These are phyloP conservation scores for Caenorhabditis imperialis DNA, from an alignment of 2,888 invertebrate genomes.

Conservation along the genomic window DNA sequence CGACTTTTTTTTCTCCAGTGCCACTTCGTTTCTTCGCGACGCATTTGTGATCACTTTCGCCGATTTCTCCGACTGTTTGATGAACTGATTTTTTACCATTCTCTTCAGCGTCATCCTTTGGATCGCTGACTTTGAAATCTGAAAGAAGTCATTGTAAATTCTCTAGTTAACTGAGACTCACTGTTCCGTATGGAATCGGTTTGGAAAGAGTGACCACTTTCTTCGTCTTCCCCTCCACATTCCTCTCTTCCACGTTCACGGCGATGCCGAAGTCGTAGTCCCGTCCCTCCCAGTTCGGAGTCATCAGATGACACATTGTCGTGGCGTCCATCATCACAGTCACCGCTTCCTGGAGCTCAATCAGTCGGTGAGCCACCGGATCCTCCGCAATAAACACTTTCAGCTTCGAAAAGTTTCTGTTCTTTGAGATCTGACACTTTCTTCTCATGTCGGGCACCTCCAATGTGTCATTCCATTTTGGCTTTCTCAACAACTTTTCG, in stretches of 20 bases:
- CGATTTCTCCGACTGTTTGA: not conserved
- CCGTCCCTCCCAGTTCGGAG: constrained; percentile 32
- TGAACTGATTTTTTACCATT: constrained; percentile 12
- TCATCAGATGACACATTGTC: constrained; percentile 35
- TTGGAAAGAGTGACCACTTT: constrained; percentile 26
- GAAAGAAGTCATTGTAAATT: constrained; percentile 2
- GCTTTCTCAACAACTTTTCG: constrained; percentile 15
- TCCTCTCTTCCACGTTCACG: constrained; percentile 9
- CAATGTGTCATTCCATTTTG: not conserved
- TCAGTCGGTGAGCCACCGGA: not conserved
- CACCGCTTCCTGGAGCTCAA: not conserved
- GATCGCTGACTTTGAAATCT: constrained; percentile 21
- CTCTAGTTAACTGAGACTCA: not conserved
- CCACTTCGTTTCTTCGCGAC: no score
- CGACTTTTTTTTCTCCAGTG: no score
- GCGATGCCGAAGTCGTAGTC: constrained; percentile 27
- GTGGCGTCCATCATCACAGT: constrained; percentile 44
- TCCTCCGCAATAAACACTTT: not conserved
- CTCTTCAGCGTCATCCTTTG: constrained; percentile 24
- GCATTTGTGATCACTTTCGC: not conserved
- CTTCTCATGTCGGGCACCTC: constrained; percentile 32
- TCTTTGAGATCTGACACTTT: constrained; percentile 8
- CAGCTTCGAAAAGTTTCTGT: no score
- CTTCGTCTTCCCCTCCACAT: constrained; percentile 6
- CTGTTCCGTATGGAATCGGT: constrained; percentile 19